Conservation (phyloP, 2,797 vertebrate species). For the Gobio occitaniae region DNA sequence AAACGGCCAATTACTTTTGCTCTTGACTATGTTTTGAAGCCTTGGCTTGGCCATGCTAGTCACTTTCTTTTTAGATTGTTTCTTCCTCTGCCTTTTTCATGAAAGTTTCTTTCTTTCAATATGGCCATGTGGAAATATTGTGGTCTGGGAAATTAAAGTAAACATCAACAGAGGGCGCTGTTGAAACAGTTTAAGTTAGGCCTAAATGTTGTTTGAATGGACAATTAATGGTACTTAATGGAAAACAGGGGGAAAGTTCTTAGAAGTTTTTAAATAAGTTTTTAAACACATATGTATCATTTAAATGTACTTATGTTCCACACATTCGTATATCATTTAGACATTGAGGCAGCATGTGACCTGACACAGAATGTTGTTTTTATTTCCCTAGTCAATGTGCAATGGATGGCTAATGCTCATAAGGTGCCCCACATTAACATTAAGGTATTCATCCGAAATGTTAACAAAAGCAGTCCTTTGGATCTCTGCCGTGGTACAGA, state of each 20-base stretch:
- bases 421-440: background rate
- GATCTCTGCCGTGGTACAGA: conserved; percentile 15
- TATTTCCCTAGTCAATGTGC: background rate
- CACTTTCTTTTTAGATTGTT: background rate
- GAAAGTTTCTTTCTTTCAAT: background rate
- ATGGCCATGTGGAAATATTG: background rate
- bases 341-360: background rate
- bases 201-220: background rate
- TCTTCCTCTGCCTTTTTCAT: background rate
- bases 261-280: background rate
- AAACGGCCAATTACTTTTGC: conserved; percentile 40
- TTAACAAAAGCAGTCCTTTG: conserved; percentile 37
- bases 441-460: conserved; percentile 10
- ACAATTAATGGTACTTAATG: background rate
- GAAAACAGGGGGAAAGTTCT: background rate
- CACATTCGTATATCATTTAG: background rate
- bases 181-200: conserved; percentile 1
- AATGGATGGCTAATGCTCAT: background rate
- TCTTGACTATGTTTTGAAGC: conserved; percentile 4
- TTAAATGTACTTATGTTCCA: conserved; percentile 9
- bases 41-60: background rate
- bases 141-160: background rate
- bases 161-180: conserved; percentile 50
- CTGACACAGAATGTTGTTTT: background rate
- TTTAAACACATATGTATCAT: background rate